These are phyloP conservation scores for Lithobates sylvaticus DNA, from an alignment of 2,797 vertebrate genomes.

Conservation along the genomic window DNA sequence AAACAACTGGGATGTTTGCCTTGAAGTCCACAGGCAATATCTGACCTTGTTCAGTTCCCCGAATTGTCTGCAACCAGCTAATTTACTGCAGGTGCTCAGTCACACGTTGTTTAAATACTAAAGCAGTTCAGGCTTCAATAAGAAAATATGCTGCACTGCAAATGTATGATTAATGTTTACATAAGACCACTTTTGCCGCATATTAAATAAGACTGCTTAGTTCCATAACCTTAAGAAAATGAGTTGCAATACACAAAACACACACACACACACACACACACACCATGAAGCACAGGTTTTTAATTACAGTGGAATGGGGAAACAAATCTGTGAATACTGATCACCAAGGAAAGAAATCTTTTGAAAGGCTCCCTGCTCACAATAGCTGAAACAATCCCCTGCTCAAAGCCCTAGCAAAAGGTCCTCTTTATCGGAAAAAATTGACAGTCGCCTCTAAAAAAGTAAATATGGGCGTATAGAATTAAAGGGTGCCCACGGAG, in stretches of 20 bases:
- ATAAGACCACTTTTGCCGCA: background rate
- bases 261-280: too few species aligned
- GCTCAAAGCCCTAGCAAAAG: too few species aligned
- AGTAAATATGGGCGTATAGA: too few species aligned
- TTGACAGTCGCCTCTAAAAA: too few species aligned
- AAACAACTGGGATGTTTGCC: background rate
- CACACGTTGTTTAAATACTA: background rate
- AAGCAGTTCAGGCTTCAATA: background rate
- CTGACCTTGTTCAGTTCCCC: slow-evolving; percentile 5
- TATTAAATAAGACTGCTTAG: background rate
- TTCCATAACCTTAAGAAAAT: slow-evolving; percentile 7
- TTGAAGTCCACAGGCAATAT: background rate
- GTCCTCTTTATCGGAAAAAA: too few species aligned
- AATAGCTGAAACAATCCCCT: too few species aligned
- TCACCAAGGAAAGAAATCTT: background rate
- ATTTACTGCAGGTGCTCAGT: slow-evolving; percentile 15
- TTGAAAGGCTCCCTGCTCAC: too few species aligned
- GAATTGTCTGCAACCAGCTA: background rate
- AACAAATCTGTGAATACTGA: background rate
- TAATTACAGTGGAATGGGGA: background rate
- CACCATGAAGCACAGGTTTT: slow-evolving; percentile 1
- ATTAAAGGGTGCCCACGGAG: too few species aligned
- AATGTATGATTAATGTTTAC: background rate
- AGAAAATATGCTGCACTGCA: background rate
- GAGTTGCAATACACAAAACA: background rate